Evolutionary conservation across 2,888 invertebrate species (phyloP).

Genomic region (Troides oblongomaculatus): DNA sequence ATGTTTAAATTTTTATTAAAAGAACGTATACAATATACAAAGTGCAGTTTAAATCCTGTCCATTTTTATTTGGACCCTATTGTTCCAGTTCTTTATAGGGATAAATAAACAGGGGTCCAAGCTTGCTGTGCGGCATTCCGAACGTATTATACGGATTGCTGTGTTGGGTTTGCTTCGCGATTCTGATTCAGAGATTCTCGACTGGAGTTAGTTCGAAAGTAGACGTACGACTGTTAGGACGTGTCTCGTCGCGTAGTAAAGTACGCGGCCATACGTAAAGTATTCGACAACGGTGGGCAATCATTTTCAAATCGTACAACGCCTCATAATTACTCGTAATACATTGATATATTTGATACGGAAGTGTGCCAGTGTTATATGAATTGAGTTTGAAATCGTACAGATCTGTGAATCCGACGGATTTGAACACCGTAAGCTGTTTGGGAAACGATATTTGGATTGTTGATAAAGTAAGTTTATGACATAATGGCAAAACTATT

Average conservation of each 20-base stretch:
- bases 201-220: constrained; percentile 67
- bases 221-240: constrained; percentile 63
- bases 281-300: constrained; percentile 48
- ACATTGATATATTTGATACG: constrained; percentile 26
- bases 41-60: constrained; percentile 2
- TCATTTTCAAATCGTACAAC: constrained; percentile 45
- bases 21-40: not conserved
- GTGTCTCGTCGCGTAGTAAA: constrained; percentile 44
- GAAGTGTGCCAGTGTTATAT: constrained; percentile 64
- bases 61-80: constrained; percentile 38
- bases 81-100: constrained; percentile 57
- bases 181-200: constrained; percentile 41
- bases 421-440: constrained; percentile 48
- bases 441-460: constrained; percentile 49
- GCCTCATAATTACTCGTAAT: constrained; percentile 31
- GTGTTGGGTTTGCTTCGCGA: constrained; percentile 41
- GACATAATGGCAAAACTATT: not conserved
- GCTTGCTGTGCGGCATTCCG: constrained; percentile 71
- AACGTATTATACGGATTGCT: constrained; percentile 46
- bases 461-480: constrained; percentile 67
- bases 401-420: constrained; percentile 49
- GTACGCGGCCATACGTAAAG: constrained; percentile 43
- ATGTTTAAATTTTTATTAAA: not conserved
- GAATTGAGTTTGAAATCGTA: constrained; percentile 38
- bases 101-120: constrained; percentile 55